These are phyloP conservation scores for Polypedilum vanderplanki DNA, from an alignment of 1,140 invertebrate species.

Conservation along the genomic window DNA sequence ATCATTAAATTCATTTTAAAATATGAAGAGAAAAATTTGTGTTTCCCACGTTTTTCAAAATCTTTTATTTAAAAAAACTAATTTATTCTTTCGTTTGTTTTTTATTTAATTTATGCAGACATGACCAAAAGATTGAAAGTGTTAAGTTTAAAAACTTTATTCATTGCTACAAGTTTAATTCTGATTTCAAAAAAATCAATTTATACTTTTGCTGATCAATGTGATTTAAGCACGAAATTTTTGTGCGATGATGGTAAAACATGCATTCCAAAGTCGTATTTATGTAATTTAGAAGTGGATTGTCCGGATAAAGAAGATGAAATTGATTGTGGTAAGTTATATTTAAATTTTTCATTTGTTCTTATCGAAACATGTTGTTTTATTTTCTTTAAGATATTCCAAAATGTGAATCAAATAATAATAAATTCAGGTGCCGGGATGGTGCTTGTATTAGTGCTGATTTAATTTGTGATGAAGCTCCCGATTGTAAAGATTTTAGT, in stretches of 20 bases:
- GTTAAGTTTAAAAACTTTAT: no score
- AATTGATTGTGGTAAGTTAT: slow-evolving; percentile 51
- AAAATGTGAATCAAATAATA: slow-evolving; percentile 34
- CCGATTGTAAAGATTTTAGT: slow-evolving; percentile 49
- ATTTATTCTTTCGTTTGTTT: no score
- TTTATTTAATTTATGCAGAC: no score
- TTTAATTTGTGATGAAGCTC: slow-evolving; percentile 46
- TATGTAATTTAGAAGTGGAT: slow-evolving; percentile 57
- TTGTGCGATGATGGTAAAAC: slow-evolving; percentile 49
- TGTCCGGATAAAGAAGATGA: slow-evolving; percentile 63
- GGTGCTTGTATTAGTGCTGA: slow-evolving; percentile 43
- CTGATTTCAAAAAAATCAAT: no score
- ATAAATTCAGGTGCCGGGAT: slow-evolving; percentile 41
- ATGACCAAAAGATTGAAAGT: no score
- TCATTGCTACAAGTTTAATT: no score
- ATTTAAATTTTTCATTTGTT: slow-evolving; percentile 30
- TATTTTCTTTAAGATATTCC: slow-evolving; percentile 37
- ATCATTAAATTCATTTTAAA: no score
- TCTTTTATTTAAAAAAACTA: no score
- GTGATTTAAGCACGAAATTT: neutral
- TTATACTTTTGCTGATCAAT: neutral
- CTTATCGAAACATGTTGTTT: slow-evolving; percentile 31
- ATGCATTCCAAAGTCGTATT: slow-evolving; percentile 56
- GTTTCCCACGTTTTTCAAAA: no score
- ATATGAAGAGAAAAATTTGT: no score